phyloP scores from a whole-genome alignment of 2,797 vertebrate genomes.

The Bradypus variegatus region DNA sequence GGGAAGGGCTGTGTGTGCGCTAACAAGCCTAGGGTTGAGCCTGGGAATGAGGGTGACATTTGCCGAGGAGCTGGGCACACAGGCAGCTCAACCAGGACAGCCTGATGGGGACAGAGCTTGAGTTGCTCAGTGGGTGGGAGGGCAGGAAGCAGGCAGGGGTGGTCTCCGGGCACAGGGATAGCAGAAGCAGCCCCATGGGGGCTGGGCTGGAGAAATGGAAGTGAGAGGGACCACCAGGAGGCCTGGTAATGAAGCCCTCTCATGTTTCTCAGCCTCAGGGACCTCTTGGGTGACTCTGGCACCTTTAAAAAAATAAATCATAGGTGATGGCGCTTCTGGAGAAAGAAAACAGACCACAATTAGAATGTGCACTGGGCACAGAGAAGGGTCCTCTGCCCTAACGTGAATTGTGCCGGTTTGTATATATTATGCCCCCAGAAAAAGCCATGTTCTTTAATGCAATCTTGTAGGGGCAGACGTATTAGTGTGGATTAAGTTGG shows the following conservation, averaged over 20 bases:
- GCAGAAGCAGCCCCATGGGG: neutral
- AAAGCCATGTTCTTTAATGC: no score
- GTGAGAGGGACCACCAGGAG: neutral
- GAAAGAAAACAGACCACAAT: neutral
- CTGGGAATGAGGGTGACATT: neutral
- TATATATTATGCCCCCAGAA: no score
- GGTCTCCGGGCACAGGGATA: neutral
- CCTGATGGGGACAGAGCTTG: no score
- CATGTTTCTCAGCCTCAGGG: fast-evolving
- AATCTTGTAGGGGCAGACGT: no score
- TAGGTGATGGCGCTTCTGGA: neutral
- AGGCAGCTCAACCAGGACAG: no score
- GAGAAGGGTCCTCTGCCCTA: neutral
- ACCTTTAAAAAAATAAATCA: neutral
- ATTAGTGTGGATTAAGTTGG: no score
- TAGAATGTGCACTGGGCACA: neutral
- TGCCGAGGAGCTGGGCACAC: neutral
- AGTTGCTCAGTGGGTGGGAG: neutral
- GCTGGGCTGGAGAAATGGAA: no score
- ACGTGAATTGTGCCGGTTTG: no score
- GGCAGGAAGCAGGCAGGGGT: neutral
- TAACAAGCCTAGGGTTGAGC: neutral
- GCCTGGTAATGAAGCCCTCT: neutral
- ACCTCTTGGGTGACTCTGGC: neutral
- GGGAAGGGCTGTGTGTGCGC: neutral